Evolutionary conservation across 1,140 invertebrate species (phyloP).

Genomic region (Meteorus sp.): DNA sequence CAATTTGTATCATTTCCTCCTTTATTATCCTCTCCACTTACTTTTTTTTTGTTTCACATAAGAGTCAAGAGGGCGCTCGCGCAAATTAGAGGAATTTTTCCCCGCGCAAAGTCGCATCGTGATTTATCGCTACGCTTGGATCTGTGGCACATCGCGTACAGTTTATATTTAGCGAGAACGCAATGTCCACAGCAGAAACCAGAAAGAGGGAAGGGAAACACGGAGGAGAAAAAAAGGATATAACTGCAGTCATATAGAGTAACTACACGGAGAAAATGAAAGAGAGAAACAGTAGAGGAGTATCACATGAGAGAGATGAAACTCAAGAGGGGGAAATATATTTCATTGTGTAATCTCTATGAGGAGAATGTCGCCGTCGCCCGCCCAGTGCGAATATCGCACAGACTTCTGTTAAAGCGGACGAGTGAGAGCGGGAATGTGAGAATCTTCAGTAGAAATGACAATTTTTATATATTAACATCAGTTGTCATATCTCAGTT

Average conservation of each 20-base stretch:
- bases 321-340: conserved; percentile 45
- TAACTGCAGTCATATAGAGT: background rate
- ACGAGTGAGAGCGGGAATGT: no score
- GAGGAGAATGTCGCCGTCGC: conserved; percentile 15
- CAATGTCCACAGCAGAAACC: conserved; percentile 24
- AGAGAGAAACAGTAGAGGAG: background rate
- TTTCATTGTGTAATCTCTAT: conserved; percentile 54
- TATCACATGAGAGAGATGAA: background rate
- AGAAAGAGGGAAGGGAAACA: conserved; percentile 27
- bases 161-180: conserved; percentile 47
- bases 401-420: no score
- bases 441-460: no score
- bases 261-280: conserved; percentile 1
- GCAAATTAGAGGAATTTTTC: conserved; percentile 41
- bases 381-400: conserved; percentile 27
- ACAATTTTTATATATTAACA: no score
- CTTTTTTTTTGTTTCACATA: background rate
- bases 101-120: conserved; percentile 34
- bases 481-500: background rate
- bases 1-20: no score
- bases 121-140: conserved; percentile 44
- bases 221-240: conserved; percentile 13
- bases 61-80: conserved; percentile 18
- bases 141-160: conserved; percentile 31
- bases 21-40: no score